Base-by-base conservation (phyloP, 1,140 invertebrate species). In the Lerema accius region DNA sequence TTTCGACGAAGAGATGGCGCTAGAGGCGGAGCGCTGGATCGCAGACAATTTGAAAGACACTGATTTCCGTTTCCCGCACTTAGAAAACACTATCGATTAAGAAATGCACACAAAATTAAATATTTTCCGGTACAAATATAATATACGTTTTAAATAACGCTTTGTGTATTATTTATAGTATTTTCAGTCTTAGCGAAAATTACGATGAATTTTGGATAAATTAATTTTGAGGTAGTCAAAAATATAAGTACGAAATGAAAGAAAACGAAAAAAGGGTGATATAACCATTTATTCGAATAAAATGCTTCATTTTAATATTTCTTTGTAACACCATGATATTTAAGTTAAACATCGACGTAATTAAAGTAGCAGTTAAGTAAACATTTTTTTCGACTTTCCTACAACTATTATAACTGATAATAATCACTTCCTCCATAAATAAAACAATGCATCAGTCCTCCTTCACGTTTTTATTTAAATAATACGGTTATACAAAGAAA, bases 1-100 rank as follows among this genome's bases (percentile, higher is more conserved):
- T 63, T 95, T 95, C 59, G 92, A 92, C 9, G 73, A 87, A 4
- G 92, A 94, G 65, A 84, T 95, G 65, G 85, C 91, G 15, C 63
- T 77, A 17, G 84, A 92, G 65, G 94, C 94, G 0, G 91, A 95
- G 59, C 49, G 86, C 26, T 95, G 94, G 94, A 94, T 95, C 7
- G n/a, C n/a, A n/a, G n/a, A n/a, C n/a, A n/a, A n/a, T n/a, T n/a
- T n/a, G n/a, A n/a, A n/a, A n/a, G n/a, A 92, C 13, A 92, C 91
- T 0, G 92, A 94, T 80, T 72, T 94, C 0, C 68, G 74, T 48
- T 94, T 94, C 68, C 93, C 92, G 32, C 76, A 84, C 26, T 50
- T 86, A 16, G 42, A 66, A 58, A 13, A 23, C 35, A 6, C 14
- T 14, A 1, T 45, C 4, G 10, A 17, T 0, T 17, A 0, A 3